Percentiles rank a stretch among this genome's conserved stretches.
phyloP scores from a whole-genome alignment of 2,888 invertebrate genomes.

The Oeneis ivallda region DNA sequence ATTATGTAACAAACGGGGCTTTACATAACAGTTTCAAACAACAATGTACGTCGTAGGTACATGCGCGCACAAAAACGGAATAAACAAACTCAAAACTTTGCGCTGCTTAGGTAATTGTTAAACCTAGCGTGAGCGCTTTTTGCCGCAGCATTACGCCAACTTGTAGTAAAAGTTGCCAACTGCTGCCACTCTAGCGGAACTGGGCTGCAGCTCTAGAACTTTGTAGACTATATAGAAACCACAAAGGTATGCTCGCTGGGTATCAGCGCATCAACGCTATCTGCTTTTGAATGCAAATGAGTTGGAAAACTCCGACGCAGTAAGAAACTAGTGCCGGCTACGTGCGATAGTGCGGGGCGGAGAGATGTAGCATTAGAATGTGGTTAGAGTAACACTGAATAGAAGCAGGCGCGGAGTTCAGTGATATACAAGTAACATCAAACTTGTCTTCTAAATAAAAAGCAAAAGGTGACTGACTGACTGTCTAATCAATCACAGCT shows the following conservation, averaged over 20 bases:
- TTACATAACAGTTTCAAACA: conserved; percentile 34
- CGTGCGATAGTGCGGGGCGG: conserved; percentile 27
- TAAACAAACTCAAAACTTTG: conserved; percentile 66
- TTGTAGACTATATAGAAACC: conserved; percentile 73
- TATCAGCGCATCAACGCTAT: conserved; percentile 77
- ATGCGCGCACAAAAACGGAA: conserved; percentile 53
- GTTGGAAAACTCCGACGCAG: conserved; percentile 76
- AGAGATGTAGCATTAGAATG: neutral
- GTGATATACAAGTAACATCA: too few relatives aligned
- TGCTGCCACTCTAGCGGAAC: conserved; percentile 63
- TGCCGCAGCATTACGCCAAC: conserved; percentile 77
- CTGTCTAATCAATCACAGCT: too few relatives aligned
- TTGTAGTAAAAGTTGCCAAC: conserved; percentile 70
- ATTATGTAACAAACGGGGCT: conserved; percentile 13
- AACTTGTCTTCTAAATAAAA: too few relatives aligned
- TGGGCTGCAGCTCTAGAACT: conserved; percentile 50
- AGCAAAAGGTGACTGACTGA: too few relatives aligned
- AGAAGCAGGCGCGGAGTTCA: too few relatives aligned
- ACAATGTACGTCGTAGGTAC: conserved; percentile 41
- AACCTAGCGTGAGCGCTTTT: conserved; percentile 78
- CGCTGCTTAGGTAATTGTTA: conserved; percentile 80
- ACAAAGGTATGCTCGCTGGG: conserved; percentile 71
- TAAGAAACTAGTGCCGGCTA: conserved; percentile 63
- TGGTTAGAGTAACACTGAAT: neutral
- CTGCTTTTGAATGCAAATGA: conserved; percentile 82